phyloP scores from a whole-genome alignment of 23 tunicate species.

The Pegea sp. region DNA sequence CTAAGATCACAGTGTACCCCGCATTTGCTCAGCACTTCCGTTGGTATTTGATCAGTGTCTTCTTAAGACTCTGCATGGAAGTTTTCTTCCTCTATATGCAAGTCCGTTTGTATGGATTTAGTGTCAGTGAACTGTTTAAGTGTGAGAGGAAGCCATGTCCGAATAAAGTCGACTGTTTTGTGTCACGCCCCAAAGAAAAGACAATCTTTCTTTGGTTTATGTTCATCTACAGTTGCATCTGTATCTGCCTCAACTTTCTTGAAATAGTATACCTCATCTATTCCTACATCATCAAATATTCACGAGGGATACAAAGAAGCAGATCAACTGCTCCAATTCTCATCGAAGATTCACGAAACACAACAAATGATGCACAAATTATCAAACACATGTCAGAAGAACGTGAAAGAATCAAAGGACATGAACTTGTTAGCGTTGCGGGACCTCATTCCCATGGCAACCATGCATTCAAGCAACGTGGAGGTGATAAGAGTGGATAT shows the following conservation, averaged over 20 bases:
- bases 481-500: too few relatives aligned
- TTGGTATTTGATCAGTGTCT: conserved; percentile 51
- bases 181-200: conserved; percentile 98
- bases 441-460: too few relatives aligned
- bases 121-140: conserved; percentile 43
- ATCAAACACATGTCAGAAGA: background rate
- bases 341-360: too few relatives aligned
- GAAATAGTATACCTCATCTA: conserved; percentile 59
- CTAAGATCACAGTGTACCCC: conserved; percentile 1
- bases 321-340: too few relatives aligned
- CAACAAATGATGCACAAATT: too few relatives aligned
- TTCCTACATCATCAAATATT: conserved; percentile 17
- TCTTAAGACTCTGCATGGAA: conserved; percentile 51
- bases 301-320: background rate
- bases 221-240: conserved; percentile 62
- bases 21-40: conserved; percentile 61
- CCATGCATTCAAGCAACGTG: too few relatives aligned
- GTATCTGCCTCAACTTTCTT: conserved; percentile 41
- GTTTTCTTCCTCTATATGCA: conserved; percentile 44
- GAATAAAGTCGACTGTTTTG: conserved; percentile 81
- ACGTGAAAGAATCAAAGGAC: background rate
- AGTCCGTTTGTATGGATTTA: conserved; percentile 32
- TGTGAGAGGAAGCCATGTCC: conserved; percentile 82
- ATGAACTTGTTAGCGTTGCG: background rate
- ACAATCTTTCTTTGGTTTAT: conserved; percentile 98